These are phyloP conservation scores for Acrobasis repandana DNA, from an alignment of 2,888 invertebrate species.

Conservation along the genomic window DNA sequence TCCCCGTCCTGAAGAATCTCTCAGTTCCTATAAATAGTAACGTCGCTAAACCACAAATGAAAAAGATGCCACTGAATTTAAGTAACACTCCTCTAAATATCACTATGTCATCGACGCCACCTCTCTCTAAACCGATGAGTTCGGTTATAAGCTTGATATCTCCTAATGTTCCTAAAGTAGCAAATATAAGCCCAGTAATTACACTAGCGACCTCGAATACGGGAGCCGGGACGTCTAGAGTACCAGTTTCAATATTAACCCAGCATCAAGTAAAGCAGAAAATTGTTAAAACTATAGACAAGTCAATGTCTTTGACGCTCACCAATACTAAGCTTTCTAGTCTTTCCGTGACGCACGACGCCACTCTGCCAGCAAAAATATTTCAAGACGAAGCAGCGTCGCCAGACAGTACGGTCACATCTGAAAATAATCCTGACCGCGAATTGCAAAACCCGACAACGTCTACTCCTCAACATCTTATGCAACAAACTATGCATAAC, in stretches of 20 bases:
- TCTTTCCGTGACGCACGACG: slow-evolving; percentile 82
- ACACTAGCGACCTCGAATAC: slow-evolving; percentile 65
- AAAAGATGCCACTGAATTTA: slow-evolving; percentile 65
- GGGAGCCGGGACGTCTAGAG: slow-evolving; percentile 53
- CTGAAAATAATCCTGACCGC: slow-evolving; percentile 52
- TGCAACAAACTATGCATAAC: slow-evolving; percentile 47
- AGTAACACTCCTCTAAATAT: slow-evolving; percentile 62
- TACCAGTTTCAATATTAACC: slow-evolving; percentile 71
- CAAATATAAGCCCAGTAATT: slow-evolving; percentile 66
- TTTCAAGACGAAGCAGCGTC: slow-evolving; percentile 86
- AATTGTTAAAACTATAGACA: slow-evolving; percentile 77
- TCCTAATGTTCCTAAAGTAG: slow-evolving; percentile 65
- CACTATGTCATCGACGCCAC: slow-evolving; percentile 63
- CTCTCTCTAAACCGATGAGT: slow-evolving; percentile 67
- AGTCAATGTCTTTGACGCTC: slow-evolving; percentile 77
- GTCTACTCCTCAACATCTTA: slow-evolving; percentile 47
- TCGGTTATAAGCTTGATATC: slow-evolving; percentile 79
- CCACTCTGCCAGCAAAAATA: slow-evolving; percentile 85
- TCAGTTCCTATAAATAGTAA: slow-evolving; percentile 63
- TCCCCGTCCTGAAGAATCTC: slow-evolving; percentile 72
- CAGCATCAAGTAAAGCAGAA: slow-evolving; percentile 80
- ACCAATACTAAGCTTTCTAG: slow-evolving; percentile 81
- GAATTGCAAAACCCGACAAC: slow-evolving; percentile 47
- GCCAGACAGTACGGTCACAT: slow-evolving; percentile 75
- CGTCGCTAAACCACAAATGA: slow-evolving; percentile 55